A percentile compares a stretch with the other conserved stretches of the same genome.
phyloP scores from a whole-genome alignment of 1,140 invertebrate genomes.

The Temnothorax longispinosus region DNA sequence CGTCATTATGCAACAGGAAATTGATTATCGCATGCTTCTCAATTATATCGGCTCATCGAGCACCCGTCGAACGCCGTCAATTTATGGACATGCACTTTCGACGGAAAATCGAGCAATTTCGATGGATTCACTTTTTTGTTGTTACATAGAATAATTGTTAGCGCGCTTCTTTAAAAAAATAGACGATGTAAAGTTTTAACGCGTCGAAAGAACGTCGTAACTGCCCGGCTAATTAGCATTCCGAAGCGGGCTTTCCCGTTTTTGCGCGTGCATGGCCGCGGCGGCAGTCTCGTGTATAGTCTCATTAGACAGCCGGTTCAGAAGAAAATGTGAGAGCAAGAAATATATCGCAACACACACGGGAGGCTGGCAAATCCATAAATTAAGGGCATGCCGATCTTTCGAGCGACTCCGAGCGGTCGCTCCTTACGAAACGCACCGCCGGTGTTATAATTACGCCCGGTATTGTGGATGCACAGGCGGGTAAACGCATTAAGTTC shows the following conservation, averaged over 20 bases:
- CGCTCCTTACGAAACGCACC: constrained; percentile 41
- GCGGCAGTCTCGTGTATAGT: constrained; percentile 27
- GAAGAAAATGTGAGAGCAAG: constrained; percentile 66
- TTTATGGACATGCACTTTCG: background rate
- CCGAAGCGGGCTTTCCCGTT: constrained; percentile 52
- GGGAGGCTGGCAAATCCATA: constrained; percentile 52
- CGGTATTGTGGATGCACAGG: constrained; percentile 31
- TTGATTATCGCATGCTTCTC: constrained; percentile 10
- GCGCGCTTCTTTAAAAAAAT: background rate
- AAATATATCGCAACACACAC: constrained; percentile 59
- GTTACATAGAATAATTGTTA: background rate
- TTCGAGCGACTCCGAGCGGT: constrained; percentile 35
- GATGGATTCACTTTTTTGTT: background rate
- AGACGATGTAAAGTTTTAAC: constrained; percentile 9
- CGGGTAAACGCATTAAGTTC: constrained; percentile 37
- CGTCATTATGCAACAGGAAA: constrained; percentile 54
- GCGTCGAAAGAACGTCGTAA: constrained; percentile 5
- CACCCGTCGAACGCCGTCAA: background rate
- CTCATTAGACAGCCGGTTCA: constrained; percentile 61
- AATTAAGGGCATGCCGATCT: constrained; percentile 60
- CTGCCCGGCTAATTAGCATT: constrained; percentile 51
- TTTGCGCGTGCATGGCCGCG: constrained; percentile 30
- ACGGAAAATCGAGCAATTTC: constrained; percentile 18
- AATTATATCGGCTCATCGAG: constrained; percentile 43
- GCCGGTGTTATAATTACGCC: constrained; percentile 46